phyloP scores from a whole-genome alignment of 2,797 vertebrate species.

The Catostomus latipinnis region DNA sequence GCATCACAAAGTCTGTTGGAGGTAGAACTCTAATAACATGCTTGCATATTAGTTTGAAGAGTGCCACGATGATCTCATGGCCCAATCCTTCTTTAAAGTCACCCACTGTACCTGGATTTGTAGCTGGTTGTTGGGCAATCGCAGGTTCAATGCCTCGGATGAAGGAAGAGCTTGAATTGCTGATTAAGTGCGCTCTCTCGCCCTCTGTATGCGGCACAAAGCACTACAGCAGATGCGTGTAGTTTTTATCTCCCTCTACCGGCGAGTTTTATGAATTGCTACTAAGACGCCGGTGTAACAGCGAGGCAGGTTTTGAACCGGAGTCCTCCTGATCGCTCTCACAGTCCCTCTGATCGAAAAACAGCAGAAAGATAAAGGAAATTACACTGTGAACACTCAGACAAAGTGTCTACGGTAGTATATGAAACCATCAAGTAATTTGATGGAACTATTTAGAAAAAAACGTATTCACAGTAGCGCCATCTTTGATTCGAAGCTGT shows the following conservation, averaged over 20 bases:
- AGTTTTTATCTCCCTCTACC: slow-evolving; percentile 23
- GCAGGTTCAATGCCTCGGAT: slow-evolving; percentile 21
- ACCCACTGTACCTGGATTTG: slow-evolving; percentile 10
- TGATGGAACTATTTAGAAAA: too few species aligned
- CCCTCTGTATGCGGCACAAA: neutral
- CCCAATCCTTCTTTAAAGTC: slow-evolving; percentile 8
- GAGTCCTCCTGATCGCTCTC: slow-evolving; percentile 84
- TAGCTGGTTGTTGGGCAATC: slow-evolving; percentile 31
- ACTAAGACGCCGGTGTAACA: slow-evolving; percentile 73
- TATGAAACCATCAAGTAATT: too few species aligned
- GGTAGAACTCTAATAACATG: slow-evolving; percentile 41
- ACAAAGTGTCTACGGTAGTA: neutral
- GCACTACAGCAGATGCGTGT: slow-evolving; percentile 29
- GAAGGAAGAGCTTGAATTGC: slow-evolving; percentile 3
- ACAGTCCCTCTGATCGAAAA: slow-evolving; percentile 77
- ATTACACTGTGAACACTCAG: neutral
- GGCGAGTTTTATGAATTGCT: slow-evolving; percentile 73
- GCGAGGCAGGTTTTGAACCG: slow-evolving; percentile 63
- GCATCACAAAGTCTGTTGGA: slow-evolving; percentile 33
- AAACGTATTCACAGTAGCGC: too few species aligned
- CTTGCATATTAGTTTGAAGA: slow-evolving; percentile 50
- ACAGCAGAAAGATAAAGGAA: neutral
- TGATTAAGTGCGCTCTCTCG: neutral
- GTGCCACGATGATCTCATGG: neutral
- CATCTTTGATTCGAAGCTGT: too few species aligned